Evolutionary conservation across 2,113 vertebrate genomes (phyloP).

Genomic region (Vireo altiloquus): DNA sequence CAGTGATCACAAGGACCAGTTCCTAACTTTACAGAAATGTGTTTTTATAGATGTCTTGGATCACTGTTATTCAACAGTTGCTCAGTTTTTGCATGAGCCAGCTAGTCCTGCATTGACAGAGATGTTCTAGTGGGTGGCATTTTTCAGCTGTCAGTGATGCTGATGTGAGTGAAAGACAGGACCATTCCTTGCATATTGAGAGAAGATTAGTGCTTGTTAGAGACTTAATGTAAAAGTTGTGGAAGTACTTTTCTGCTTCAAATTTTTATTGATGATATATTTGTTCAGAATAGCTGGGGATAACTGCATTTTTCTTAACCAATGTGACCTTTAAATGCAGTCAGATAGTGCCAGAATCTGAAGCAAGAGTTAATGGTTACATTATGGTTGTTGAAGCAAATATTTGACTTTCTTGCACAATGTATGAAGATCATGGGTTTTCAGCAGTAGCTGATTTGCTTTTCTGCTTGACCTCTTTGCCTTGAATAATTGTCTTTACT

Average conservation of each 20-base stretch:
- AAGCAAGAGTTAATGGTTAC: slow-evolving; percentile 84
- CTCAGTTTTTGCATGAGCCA: not conserved
- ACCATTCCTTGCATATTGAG: not conserved
- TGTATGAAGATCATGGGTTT: slow-evolving; percentile 23
- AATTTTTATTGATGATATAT: not conserved
- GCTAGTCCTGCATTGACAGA: not conserved
- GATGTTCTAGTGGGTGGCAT: not conserved
- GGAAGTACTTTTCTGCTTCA: not conserved
- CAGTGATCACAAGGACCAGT: not conserved
- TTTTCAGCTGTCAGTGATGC: not conserved
- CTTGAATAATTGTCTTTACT: not conserved
- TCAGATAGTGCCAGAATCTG: slow-evolving; percentile 32
- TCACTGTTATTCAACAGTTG: not conserved
- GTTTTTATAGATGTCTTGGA: not conserved
- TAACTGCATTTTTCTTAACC: not conserved
- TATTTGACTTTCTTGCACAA: slow-evolving; percentile 84
- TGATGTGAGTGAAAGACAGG: not conserved
- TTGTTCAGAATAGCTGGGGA: not conserved
- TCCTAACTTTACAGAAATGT: not conserved
- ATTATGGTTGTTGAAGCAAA: slow-evolving; percentile 74
- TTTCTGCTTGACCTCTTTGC: slow-evolving; percentile 31
- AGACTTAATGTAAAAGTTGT: not conserved
- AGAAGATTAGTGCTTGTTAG: not conserved
- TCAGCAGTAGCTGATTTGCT: slow-evolving; percentile 26
- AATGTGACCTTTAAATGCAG: slow-evolving; percentile 40